Conservation (phyloP, 2,797 vertebrate species). For the Antennarius maculatus region DNA sequence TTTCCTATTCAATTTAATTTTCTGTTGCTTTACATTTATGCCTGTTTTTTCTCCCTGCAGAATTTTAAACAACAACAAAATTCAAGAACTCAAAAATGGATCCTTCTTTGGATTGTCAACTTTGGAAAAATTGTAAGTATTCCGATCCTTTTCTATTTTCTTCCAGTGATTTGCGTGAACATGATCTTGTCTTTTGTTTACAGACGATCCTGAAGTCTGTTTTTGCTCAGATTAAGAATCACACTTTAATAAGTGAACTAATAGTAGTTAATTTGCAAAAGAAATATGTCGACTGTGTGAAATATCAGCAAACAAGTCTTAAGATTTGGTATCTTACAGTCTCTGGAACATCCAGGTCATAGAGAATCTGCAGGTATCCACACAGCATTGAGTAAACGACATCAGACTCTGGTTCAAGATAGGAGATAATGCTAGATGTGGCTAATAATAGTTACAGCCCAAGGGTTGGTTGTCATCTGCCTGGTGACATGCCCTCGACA, state of each 20-base stretch:
- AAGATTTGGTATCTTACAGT: constrained; percentile 43
- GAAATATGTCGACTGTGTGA: constrained; percentile 4
- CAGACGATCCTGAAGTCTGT: background rate
- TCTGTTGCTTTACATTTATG: constrained; percentile 9
- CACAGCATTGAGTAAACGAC: constrained; percentile 48
- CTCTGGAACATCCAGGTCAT: constrained; percentile 51
- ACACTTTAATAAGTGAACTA: background rate
- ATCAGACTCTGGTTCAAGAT: constrained; percentile 42
- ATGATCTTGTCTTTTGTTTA: background rate
- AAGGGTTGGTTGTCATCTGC: constrained; percentile 58
- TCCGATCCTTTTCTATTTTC: background rate
- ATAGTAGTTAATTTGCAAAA: background rate
- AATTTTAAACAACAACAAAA: constrained; percentile 97
- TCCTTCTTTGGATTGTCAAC: constrained; percentile 90
- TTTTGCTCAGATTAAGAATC: background rate
- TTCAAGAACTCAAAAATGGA: constrained; percentile 92
- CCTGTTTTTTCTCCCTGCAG: constrained; percentile 76
- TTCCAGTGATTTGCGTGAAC: background rate
- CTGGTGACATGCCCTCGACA: constrained; percentile 51
- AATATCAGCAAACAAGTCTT: background rate
- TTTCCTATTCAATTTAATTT: background rate
- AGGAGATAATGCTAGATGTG: constrained; percentile 47
- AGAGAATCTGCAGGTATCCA: constrained; percentile 36
- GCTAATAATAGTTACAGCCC: constrained; percentile 73
- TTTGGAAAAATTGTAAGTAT: constrained; percentile 96